A percentile compares a stretch with the other conserved stretches of the same genome.
These are phyloP conservation scores for Apodemus speciosus DNA, from an alignment of 2,113 vertebrate species.

Conservation along the genomic window DNA sequence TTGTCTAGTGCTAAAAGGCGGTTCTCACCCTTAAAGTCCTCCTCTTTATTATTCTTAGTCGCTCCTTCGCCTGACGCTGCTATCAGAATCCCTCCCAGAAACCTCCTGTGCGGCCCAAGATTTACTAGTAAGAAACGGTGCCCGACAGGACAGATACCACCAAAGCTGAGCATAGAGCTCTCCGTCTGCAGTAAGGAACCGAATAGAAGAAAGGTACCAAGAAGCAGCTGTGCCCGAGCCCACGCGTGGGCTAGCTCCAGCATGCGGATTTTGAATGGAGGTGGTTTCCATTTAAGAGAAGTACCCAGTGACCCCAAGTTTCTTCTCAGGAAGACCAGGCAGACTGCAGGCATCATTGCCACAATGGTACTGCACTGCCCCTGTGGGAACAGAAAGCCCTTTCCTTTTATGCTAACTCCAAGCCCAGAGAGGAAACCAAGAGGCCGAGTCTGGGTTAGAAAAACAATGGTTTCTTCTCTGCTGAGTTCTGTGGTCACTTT, in stretches of 20 bases:
- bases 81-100: conserved; percentile 40
- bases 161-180: not conserved
- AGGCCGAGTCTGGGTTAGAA: conserved; percentile 50
- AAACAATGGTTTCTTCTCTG: conserved; percentile 65
- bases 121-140: conserved; percentile 3
- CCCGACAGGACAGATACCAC: not conserved
- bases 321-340: not conserved
- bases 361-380: not conserved
- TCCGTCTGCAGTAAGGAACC: not conserved
- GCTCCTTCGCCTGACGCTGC: not conserved
- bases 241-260: not conserved
- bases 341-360: not conserved
- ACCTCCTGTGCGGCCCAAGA: not conserved
- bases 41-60: not conserved
- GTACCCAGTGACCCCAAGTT: not conserved
- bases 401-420: not conserved
- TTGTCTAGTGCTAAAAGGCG: not conserved
- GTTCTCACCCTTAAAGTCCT: not conserved
- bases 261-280: not conserved
- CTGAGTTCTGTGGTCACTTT: conserved; percentile 52
- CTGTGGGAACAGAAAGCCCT: not conserved
- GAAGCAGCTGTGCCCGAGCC: not conserved
- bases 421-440: conserved; percentile 41
- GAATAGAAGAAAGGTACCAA: not conserved
- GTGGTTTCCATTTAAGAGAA: conserved; percentile 38